phyloP scores from a whole-genome alignment of 2,888 invertebrate genomes.

The Epistrophe grossulariae region DNA sequence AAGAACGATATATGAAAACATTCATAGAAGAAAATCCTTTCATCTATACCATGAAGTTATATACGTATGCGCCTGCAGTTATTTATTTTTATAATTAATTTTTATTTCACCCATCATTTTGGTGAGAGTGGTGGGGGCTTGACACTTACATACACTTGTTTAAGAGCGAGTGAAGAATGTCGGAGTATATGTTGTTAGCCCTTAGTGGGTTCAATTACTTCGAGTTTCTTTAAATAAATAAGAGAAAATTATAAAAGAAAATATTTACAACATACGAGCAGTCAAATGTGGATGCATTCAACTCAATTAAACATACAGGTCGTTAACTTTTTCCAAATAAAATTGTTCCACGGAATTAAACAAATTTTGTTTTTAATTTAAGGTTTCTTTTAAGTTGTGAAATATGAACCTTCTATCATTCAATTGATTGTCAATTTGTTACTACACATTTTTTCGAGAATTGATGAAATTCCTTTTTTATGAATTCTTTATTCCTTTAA shows the following conservation, averaged over 20 bases:
- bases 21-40: constrained; percentile 24
- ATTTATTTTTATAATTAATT: constrained; percentile 71
- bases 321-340: background rate
- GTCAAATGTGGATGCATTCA: background rate
- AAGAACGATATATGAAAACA: constrained; percentile 30
- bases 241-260: no score
- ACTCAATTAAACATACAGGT: constrained; percentile 15
- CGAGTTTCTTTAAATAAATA: background rate
- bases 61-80: constrained; percentile 35
- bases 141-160: background rate
- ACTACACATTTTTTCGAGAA: background rate
- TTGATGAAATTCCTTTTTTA: no score
- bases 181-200: constrained; percentile 42
- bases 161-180: constrained; percentile 19
- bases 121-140: constrained; percentile 8
- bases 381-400: no score
- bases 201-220: constrained; percentile 57
- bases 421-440: no score
- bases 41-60: constrained; percentile 13
- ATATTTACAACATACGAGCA: no score
- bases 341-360: background rate
- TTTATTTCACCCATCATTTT: constrained; percentile 38
- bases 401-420: no score
- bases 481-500: background rate
- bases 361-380: no score